Evolutionary conservation across 2,888 invertebrate genomes (phyloP).

Genomic region (Cerceris rybyensis): DNA sequence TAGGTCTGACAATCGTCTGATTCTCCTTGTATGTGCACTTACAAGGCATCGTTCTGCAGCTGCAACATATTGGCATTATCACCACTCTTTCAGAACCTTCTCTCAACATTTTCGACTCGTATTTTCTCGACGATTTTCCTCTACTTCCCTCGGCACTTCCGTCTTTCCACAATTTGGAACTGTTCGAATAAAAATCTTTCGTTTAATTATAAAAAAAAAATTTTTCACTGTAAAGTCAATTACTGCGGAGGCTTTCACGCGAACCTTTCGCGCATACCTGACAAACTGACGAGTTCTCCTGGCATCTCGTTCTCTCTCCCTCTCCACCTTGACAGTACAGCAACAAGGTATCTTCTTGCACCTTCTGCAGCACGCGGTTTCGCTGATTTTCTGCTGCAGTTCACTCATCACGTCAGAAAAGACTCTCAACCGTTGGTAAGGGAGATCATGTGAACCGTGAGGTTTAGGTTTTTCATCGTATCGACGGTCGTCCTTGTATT

Average conservation of each 20-base stretch:
- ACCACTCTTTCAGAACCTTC: constrained; percentile 33
- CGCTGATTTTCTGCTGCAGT: constrained; percentile 71
- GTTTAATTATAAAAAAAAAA: too few species aligned
- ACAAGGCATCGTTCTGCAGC: constrained; percentile 65
- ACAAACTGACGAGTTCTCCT: constrained; percentile 30
- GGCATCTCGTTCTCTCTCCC: constrained; percentile 28
- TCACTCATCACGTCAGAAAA: constrained; percentile 74
- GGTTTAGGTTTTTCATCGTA: constrained; percentile 56
- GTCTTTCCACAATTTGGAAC: constrained; percentile 36
- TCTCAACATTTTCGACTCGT: constrained; percentile 40
- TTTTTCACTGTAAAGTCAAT: too few species aligned
- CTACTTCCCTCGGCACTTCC: constrained; percentile 40
- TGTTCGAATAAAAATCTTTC: background rate
- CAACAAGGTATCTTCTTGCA: constrained; percentile 66
- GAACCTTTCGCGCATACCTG: constrained; percentile 23
- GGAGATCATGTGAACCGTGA: constrained; percentile 62
- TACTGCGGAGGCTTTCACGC: too few species aligned
- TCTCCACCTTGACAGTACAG: constrained; percentile 48
- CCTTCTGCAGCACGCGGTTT: constrained; percentile 58
- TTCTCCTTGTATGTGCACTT: constrained; percentile 58
- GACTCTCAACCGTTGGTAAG: constrained; percentile 68
- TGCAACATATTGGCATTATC: constrained; percentile 47
- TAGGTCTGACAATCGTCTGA: constrained; percentile 63
- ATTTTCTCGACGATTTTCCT: constrained; percentile 55
- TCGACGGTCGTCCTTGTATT: constrained; percentile 36